These are phyloP conservation scores for Bovichtus variegatus DNA, from an alignment of 2,797 vertebrate species.

Conservation along the genomic window DNA sequence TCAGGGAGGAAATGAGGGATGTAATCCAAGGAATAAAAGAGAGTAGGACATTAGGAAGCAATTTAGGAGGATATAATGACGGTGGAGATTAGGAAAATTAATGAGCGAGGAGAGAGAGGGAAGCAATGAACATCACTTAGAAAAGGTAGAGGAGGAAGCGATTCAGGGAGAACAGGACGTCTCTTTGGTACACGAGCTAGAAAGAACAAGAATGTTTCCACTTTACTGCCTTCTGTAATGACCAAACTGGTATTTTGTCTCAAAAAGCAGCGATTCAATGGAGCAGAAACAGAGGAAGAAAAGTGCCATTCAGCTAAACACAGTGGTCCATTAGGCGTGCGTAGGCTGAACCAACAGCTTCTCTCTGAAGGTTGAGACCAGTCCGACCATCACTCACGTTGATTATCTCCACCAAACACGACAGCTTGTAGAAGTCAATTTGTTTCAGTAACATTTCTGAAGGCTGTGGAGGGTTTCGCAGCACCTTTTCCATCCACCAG, in stretches of 20 bases:
- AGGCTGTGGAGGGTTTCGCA: neutral
- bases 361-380: neutral
- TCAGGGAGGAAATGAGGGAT: slow-evolving; percentile 8
- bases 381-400: neutral
- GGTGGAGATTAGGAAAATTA: neutral
- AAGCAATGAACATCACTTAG: neutral
- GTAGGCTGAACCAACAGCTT: neutral
- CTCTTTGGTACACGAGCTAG: neutral
- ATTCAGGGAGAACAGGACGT: slow-evolving; percentile 4
- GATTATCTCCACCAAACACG: neutral
- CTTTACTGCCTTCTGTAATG: slow-evolving; percentile 48
- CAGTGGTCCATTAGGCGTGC: neutral
- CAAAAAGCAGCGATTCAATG: neutral
- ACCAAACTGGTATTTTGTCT: slow-evolving; percentile 6
- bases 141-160: neutral
- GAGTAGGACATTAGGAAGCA: neutral
- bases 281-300: neutral
- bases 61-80: slow-evolving; percentile 9
- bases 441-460: slow-evolving; percentile 1
- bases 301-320: slow-evolving; percentile 5
- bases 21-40: neutral
- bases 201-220: slow-evolving; percentile 5
- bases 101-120: neutral
- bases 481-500: neutral
- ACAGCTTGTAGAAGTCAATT: neutral